phyloP scores from a whole-genome alignment of 2,888 invertebrate genomes.

The Pandemis heparana region DNA sequence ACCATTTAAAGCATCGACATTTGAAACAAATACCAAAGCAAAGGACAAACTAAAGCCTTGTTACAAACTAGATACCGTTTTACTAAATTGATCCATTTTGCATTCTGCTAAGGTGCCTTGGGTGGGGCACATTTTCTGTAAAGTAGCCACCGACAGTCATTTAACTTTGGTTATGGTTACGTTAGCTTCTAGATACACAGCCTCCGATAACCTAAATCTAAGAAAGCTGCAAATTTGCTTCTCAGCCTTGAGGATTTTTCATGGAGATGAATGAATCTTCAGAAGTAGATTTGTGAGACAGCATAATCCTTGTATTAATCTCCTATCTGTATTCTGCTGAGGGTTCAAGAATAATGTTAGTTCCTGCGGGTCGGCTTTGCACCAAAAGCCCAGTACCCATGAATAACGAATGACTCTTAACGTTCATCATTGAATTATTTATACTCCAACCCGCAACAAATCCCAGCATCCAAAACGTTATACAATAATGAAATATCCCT shows the following conservation, averaged over 20 bases:
- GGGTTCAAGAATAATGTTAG: slow-evolving; percentile 16
- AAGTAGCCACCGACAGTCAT: too few relatives aligned
- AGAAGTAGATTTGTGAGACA: slow-evolving; percentile 9
- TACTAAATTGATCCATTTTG: too few relatives aligned
- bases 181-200: too few relatives aligned
- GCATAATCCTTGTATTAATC: neutral
- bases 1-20: too few relatives aligned
- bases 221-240: too few relatives aligned
- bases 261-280: neutral
- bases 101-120: too few relatives aligned
- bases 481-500: slow-evolving; percentile 42
- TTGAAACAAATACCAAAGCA: too few relatives aligned
- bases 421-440: slow-evolving; percentile 65
- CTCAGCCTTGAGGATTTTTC: neutral
- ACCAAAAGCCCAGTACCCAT: slow-evolving; percentile 47
- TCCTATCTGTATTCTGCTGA: slow-evolving; percentile 10
- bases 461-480: slow-evolving; percentile 48
- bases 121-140: too few relatives aligned
- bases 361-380: slow-evolving; percentile 41
- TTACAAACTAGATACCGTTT: too few relatives aligned
- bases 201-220: too few relatives aligned
- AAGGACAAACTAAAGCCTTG: too few relatives aligned
- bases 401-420: slow-evolving; percentile 58
- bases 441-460: slow-evolving; percentile 55
- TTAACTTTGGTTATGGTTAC: too few relatives aligned